Evolutionary conservation across 2,888 invertebrate genomes (phyloP).

Genomic region (Phyto melanocephala): DNA sequence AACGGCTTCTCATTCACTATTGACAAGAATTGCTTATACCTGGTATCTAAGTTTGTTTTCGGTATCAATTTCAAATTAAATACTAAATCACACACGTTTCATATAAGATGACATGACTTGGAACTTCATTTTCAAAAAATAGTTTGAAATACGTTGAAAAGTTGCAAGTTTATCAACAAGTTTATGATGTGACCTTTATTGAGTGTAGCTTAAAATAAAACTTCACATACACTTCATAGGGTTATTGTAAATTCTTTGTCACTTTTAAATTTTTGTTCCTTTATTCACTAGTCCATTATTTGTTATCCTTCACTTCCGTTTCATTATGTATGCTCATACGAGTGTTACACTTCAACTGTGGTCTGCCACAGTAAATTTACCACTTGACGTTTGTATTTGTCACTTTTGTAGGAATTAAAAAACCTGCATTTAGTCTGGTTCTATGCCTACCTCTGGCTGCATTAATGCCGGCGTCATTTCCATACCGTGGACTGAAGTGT

Average conservation of each 20-base stretch:
- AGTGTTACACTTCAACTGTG: conserved; percentile 23
- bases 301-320: neutral
- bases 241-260: neutral
- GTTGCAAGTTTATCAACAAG: neutral
- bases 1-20: too few relatives aligned
- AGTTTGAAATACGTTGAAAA: too few relatives aligned
- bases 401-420: conserved; percentile 41
- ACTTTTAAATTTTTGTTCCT: neutral
- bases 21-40: too few relatives aligned
- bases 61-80: too few relatives aligned
- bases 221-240: too few relatives aligned
- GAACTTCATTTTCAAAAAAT: too few relatives aligned
- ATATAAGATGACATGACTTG: too few relatives aligned
- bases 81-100: too few relatives aligned
- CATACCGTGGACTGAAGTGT: neutral
- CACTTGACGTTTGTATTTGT: conserved; percentile 53
- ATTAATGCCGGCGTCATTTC: neutral
- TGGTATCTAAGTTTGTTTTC: too few relatives aligned
- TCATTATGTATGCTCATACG: neutral
- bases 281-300: neutral
- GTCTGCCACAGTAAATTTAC: conserved; percentile 54
- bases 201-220: neutral
- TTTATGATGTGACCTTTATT: neutral
- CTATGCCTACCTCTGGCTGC: neutral
- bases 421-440: conserved; percentile 11